phyloP scores from a whole-genome alignment of 2,113 vertebrate species.

The Empidonax alnorum region DNA sequence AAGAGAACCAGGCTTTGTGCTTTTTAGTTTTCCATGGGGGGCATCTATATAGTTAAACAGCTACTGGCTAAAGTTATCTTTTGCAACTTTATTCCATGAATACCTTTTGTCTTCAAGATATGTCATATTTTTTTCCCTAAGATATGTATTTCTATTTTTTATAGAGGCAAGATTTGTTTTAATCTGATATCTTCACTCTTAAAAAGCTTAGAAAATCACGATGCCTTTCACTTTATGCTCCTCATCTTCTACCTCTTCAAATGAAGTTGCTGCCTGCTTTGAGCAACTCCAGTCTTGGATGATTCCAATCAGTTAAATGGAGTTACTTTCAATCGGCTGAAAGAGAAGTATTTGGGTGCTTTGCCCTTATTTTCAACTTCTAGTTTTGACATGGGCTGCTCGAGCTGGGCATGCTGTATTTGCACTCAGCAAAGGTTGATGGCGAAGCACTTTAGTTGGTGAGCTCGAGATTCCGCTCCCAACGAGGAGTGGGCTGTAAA shows the following conservation, averaged over 20 bases:
- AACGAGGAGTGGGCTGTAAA: constrained; percentile 37
- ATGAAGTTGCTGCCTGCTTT: not conserved
- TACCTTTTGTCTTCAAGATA: not conserved
- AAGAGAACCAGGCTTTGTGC: not conserved
- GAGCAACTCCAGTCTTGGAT: not conserved
- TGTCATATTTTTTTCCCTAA: not conserved
- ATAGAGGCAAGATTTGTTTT: not conserved
- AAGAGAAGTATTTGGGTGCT: not conserved
- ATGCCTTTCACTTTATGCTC: not conserved
- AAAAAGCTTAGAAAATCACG: not conserved
- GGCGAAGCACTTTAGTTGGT: constrained; percentile 1
- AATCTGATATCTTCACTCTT: not conserved
- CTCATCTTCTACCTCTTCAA: not conserved
- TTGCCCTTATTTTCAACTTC: not conserved
- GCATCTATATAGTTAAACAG: not conserved
- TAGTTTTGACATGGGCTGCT: not conserved
- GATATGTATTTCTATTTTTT: not conserved
- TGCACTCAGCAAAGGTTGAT: not conserved
- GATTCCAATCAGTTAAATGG: not conserved
- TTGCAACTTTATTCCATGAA: not conserved
- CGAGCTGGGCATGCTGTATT: not conserved
- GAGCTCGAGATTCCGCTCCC: not conserved
- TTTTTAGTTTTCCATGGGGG: not conserved
- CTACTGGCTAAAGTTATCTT: not conserved
- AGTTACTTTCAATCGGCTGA: not conserved